Evolutionary conservation across 1,140 invertebrate genomes (phyloP).

Genomic region (Anastatus disparis): DNA sequence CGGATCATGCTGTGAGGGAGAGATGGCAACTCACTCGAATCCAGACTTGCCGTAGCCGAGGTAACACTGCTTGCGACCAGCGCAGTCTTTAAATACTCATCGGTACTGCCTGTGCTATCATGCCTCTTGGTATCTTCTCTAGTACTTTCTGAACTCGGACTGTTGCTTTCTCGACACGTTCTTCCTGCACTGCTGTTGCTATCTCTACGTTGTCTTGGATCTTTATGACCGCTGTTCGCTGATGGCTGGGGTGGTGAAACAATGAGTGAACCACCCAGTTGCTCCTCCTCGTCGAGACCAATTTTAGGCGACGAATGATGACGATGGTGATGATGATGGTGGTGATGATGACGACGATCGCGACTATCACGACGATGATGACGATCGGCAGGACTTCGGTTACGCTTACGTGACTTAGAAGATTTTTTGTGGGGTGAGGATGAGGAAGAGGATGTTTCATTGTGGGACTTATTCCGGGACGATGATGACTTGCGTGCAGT

Average conservation of each 20-base stretch:
- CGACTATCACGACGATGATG: not conserved
- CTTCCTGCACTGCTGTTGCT: not conserved
- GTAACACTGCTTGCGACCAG: constrained; percentile 38
- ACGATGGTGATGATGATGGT: constrained; percentile 9
- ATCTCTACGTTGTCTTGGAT: constrained; percentile 61
- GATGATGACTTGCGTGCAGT: not conserved
- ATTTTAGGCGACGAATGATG: constrained; percentile 14
- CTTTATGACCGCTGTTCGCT: constrained; percentile 58
- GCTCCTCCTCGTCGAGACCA: constrained; percentile 58
- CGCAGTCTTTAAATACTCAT: constrained; percentile 61
- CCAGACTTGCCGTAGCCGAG: constrained; percentile 34
- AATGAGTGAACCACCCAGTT: constrained; percentile 60
- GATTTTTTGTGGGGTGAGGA: constrained; percentile 45
- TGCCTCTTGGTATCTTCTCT: not conserved
- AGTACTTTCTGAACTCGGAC: not conserved
- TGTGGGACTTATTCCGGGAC: not conserved
- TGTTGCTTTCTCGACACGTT: not conserved
- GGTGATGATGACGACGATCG: constrained; percentile 15
- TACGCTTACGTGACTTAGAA: constrained; percentile 8
- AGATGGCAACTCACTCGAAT: constrained; percentile 60
- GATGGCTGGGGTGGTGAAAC: constrained; percentile 63
- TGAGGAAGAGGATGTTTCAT: constrained; percentile 51
- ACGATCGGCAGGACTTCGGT: not conserved
- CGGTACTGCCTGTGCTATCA: constrained; percentile 48
- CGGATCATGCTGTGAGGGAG: constrained; percentile 9